phyloP scores from a whole-genome alignment of 2,113 vertebrate species.

The Dipodomys spectabilis region DNA sequence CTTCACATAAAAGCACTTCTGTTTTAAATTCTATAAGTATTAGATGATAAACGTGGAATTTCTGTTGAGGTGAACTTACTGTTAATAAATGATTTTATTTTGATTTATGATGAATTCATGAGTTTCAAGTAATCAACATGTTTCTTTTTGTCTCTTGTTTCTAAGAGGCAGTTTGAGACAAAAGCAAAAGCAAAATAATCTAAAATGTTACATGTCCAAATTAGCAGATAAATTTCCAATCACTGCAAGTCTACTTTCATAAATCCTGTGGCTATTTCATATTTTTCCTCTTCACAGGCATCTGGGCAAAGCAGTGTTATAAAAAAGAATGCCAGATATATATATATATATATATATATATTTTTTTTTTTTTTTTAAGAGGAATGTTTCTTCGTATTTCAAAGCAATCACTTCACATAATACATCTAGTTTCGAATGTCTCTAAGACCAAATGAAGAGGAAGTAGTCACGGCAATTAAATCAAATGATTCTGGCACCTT shows the following conservation, averaged over 20 bases:
- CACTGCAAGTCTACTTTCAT: neutral
- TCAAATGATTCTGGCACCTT: neutral
- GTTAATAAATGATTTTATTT: neutral
- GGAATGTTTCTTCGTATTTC: neutral
- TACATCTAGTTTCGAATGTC: neutral
- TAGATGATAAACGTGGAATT: neutral
- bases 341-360: too few relatives aligned
- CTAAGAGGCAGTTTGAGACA: neutral
- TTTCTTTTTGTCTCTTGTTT: slow-evolving; percentile 40
- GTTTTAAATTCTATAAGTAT: neutral
- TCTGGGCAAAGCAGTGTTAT: slow-evolving; percentile 21
- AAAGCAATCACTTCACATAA: neutral
- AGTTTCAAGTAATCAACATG: neutral
- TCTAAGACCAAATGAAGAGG: neutral
- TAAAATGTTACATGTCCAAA: neutral
- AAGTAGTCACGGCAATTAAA: neutral
- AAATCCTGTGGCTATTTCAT: neutral
- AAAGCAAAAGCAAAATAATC: slow-evolving; percentile 8
- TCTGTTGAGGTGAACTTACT: neutral
- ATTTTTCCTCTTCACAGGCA: neutral
- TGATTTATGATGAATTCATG: neutral
- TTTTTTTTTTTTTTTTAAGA: neutral
- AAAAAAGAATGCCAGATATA: neutral
- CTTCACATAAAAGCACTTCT: slow-evolving; percentile 15
- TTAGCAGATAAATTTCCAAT: neutral